Conservation (phyloP, 2,888 invertebrate species). For the Phlogophora meticulosa region DNA sequence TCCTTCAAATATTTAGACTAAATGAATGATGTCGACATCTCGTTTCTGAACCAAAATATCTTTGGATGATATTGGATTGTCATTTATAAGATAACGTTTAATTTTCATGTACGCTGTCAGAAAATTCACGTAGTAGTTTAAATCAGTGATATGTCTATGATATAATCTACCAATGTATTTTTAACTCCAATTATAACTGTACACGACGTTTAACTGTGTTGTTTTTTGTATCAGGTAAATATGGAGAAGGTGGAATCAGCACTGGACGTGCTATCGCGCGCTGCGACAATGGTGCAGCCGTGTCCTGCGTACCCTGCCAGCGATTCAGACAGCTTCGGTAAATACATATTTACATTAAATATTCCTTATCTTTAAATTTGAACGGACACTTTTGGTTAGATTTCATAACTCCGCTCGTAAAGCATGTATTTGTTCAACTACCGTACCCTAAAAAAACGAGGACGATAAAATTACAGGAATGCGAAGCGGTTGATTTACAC, state of each 20-base stretch:
- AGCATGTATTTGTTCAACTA: not conserved
- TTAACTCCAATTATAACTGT: not conserved
- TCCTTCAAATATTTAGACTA: slow-evolving; percentile 70
- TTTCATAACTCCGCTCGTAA: not conserved
- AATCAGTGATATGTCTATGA: slow-evolving; percentile 2
- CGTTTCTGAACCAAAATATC: slow-evolving; percentile 40
- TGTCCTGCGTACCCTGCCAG: slow-evolving; percentile 90
- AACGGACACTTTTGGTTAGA: not conserved
- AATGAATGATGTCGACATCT: slow-evolving; percentile 49
- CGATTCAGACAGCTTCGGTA: slow-evolving; percentile 90
- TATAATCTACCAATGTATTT: slow-evolving; percentile 2
- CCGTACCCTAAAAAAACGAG: not conserved
- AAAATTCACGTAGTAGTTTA: slow-evolving; percentile 11
- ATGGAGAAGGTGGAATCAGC: slow-evolving; percentile 96
- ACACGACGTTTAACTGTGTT: slow-evolving; percentile 14
- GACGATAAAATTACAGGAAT: slow-evolving; percentile 9
- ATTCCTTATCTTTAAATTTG: slow-evolving; percentile 5
- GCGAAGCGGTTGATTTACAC: slow-evolving; percentile 25
- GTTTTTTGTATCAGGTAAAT: slow-evolving; percentile 68
- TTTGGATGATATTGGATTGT: slow-evolving; percentile 46
- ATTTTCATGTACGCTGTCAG: slow-evolving; percentile 27
- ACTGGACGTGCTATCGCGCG: slow-evolving; percentile 96
- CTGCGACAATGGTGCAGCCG: slow-evolving; percentile 97
- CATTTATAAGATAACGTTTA: slow-evolving; percentile 28
- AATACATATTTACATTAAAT: slow-evolving; percentile 70